Base-by-base conservation (phyloP, 2,888 invertebrate species). In the Dugesia japonica region DNA sequence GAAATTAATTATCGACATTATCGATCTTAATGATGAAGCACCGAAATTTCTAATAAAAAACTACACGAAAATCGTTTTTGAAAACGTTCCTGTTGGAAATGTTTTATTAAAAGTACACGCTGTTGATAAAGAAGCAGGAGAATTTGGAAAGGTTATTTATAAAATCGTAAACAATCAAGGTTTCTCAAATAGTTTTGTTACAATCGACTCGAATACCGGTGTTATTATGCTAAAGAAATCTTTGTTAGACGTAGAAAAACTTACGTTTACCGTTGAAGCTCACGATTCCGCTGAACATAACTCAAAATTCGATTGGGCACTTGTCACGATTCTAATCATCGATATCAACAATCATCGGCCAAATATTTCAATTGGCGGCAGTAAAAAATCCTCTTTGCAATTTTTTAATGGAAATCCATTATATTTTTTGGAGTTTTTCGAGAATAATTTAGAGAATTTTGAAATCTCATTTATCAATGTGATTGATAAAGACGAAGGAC, bases 1-100 rank as follows among this genome's bases (percentile, higher is more conserved):
- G 27, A 26, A 73, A 20, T 20, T 76, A 13, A 20, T n/a, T 15
- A 76, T 76, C 1, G 71, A 56, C 20, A 31, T 76, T 1, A 56
- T 71, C 38, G 76, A 76, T 31, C 20, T 76, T 26, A 76, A 76
- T 28, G 76, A 76, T 73, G 28, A 76, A 31, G 28, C 76, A 28
- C 76, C 76, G 23, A 74, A 28, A 26, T 72, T 76, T 27, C 7
- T 72, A 28, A 28, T 23, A 56, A 71, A 38, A n/a, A 42, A 42
- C 26, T 75, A 75, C 71, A 28, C 42, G n/a, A 71, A 26, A 26
- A 56, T 75, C 17, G 56, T 56, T 56, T n/a, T 4, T 13, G 56
- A 56, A 56, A n/a, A 56, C 56, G 4, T 56, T 9, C 4, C 56
- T 9, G 23, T 56, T 56, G 56, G 56, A 56, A 56, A n/a, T 56